These are phyloP conservation scores for Lasioglossum calceatum DNA, from an alignment of 2,888 invertebrate species.

Conservation along the genomic window DNA sequence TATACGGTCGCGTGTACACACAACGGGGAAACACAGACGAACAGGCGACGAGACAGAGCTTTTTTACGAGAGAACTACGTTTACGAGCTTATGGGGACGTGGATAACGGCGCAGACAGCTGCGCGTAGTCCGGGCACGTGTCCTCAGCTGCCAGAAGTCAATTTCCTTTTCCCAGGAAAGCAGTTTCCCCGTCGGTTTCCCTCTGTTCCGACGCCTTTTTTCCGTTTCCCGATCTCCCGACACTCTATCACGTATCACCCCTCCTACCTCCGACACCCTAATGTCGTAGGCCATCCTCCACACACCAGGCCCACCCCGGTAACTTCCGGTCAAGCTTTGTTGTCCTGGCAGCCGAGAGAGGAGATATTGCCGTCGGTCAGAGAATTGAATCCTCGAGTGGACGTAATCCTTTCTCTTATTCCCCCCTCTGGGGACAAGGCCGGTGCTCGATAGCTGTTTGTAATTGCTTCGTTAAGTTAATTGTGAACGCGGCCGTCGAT, in stretches of 20 bases:
- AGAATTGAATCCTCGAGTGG: slow-evolving; percentile 1
- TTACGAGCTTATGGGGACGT: slow-evolving; percentile 73
- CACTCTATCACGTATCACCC: slow-evolving; percentile 18
- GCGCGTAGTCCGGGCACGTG: slow-evolving; percentile 76
- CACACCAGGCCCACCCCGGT: neutral
- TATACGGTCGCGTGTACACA: neutral
- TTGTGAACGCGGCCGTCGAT: neutral
- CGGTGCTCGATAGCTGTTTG: neutral
- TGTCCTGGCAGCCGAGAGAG: neutral
- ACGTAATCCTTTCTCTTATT: slow-evolving; percentile 13
- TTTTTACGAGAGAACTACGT: slow-evolving; percentile 68
- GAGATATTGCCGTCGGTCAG: slow-evolving; percentile 12
- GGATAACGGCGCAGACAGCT: slow-evolving; percentile 39
- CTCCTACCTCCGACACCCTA: neutral
- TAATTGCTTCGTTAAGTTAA: slow-evolving; percentile 6
- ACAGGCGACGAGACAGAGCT: slow-evolving; percentile 26
- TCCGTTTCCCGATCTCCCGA: neutral
- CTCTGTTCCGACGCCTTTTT: slow-evolving; percentile 3
- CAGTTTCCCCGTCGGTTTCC: slow-evolving; percentile 26
- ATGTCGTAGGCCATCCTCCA: neutral
- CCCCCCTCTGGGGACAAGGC: neutral
- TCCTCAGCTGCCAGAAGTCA: slow-evolving; percentile 75
- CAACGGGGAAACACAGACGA: neutral
- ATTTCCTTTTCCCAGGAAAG: slow-evolving; percentile 70
- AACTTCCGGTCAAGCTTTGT: slow-evolving; percentile 17